Evolutionary conservation across 2,113 vertebrate genomes (phyloP).

Genomic region (Vimba vimba): DNA sequence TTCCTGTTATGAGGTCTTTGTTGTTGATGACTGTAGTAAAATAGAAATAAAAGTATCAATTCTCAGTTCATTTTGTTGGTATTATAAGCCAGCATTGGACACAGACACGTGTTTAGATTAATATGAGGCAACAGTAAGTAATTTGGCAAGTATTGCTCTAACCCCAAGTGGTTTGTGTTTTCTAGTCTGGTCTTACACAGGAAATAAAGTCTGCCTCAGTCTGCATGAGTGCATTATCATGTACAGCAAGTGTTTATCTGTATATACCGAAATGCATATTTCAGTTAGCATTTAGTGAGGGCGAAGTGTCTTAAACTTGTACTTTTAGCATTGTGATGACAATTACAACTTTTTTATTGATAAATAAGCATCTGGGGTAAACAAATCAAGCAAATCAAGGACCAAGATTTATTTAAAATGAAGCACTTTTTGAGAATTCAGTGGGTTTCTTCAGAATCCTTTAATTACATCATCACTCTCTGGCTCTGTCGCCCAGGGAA

Average conservation of each 20-base stretch:
- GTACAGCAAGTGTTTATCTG: neutral
- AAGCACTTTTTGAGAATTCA: slow-evolving; percentile 12
- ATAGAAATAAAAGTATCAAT: neutral
- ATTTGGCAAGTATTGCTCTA: neutral
- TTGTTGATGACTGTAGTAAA: neutral
- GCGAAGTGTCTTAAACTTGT: neutral
- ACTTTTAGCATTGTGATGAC: neutral
- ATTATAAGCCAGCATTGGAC: neutral
- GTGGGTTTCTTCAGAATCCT: neutral
- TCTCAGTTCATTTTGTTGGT: neutral
- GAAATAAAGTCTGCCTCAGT: neutral
- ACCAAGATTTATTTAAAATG: neutral
- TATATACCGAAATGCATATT: neutral
- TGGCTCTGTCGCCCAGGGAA: slow-evolving; percentile 60
- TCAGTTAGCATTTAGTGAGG: neutral
- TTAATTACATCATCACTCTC: slow-evolving; percentile 50
- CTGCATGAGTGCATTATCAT: neutral
- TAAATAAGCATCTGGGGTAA: slow-evolving; percentile 8
- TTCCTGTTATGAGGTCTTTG: too few species aligned
- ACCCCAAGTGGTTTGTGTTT: neutral
- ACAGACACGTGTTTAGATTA: neutral
- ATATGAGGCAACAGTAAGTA: neutral
- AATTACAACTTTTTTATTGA: neutral
- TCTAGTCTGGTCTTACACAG: neutral
- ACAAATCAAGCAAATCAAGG: slow-evolving; percentile 11